Evolutionary conservation across 2,797 vertebrate genomes (phyloP), one percentile per base, ranked within the genome.

Genomic region (Thripadectes ignobilis): DNA sequence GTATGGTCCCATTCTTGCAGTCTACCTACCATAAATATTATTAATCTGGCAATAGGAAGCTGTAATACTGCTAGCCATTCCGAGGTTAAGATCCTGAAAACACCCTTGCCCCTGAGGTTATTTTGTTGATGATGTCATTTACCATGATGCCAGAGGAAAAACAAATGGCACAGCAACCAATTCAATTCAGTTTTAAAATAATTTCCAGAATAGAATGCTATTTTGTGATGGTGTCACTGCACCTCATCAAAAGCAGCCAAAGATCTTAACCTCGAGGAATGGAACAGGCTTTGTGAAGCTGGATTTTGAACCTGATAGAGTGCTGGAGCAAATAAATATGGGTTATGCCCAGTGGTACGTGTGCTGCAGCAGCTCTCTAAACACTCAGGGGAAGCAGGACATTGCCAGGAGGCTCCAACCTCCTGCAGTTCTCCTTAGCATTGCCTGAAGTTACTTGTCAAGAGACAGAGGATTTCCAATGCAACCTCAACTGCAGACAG

Each of bases 121-220:
- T 89, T 93, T 71, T 82, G 55, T 85, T 96, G 91, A 91, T 95
- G 78, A 92, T 95, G 89, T 92, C 71, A 85, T 95, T 97, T 95
- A 88, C 89, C 83, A 19, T 79, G 75, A 91, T 86, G 94, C 87
- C 93, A 95, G 43, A 84, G 62, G 74, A 78, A 76, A 95, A 95
- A 90, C 49, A 95, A 96, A 89, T 66, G 81, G 71, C 58, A 81
- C n/a, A 41, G 81, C 68, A 91, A 92, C 85, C 85, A 54, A 65
- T 90, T 89, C 73, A 90, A 94, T 96, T 92, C 78, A 79, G 63
- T 54, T 94, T 84, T 74, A 86, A 89, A 95, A 95, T 69, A 93
- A 91, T 95, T 95, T 82, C 82, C 41, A 92, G 67, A 49, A 73
- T 38, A 46, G 46, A 81, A 83, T 66, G 41, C 55, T 84, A 72